Evolutionary conservation across 1,140 invertebrate species (phyloP).

Genomic region (Lethocerus indicus): DNA sequence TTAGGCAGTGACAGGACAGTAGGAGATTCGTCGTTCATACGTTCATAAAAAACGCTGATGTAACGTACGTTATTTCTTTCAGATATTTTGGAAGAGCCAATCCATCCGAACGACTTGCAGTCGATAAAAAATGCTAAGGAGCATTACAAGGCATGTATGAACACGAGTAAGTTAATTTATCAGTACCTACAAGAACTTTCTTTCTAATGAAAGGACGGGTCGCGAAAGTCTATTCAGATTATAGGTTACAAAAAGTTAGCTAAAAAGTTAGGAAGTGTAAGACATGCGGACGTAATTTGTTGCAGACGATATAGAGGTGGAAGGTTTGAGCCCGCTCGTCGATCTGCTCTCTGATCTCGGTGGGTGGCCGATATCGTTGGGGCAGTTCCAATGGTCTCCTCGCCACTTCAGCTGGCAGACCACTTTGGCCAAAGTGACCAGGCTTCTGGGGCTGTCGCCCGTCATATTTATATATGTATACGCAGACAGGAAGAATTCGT

Average conservation of each 20-base stretch:
- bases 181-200: neutral
- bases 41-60: neutral
- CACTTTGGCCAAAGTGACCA: slow-evolving; percentile 16
- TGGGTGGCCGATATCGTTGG: slow-evolving; percentile 26
- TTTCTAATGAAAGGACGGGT: neutral
- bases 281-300: neutral
- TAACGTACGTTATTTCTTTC: neutral
- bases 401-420: slow-evolving; percentile 21
- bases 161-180: slow-evolving; percentile 28
- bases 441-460: slow-evolving; percentile 15
- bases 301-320: slow-evolving; percentile 22
- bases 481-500: slow-evolving; percentile 22
- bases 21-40: neutral
- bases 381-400: slow-evolving; percentile 17
- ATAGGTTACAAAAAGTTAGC: neutral
- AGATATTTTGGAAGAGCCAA: slow-evolving; percentile 20
- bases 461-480: slow-evolving; percentile 20
- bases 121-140: slow-evolving; percentile 41
- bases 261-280: neutral
- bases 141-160: slow-evolving; percentile 42
- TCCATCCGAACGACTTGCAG: slow-evolving; percentile 26
- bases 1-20: neutral
- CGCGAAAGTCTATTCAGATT: neutral
- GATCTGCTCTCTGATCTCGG: slow-evolving; percentile 23
- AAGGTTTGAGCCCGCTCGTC: slow-evolving; percentile 21